Evolutionary conservation across 2,113 vertebrate species (phyloP).

Genomic region (human): GRCh38 chr4:155666001-155666500

Average conservation of each 20-base stretch:
- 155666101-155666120: neutral
- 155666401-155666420: neutral
- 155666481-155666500: neutral
- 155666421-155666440: neutral
- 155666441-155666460: neutral
- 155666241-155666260: neutral
- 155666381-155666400: neutral
- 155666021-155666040: neutral
- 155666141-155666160: neutral
- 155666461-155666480: neutral
- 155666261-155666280: neutral
- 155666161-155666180: neutral
- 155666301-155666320: neutral
- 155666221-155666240: neutral
- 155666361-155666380: neutral
- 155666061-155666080: neutral
- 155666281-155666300: neutral
- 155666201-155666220: neutral
- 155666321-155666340: neutral
- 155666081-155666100: neutral
- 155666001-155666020: neutral
- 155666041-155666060: neutral
- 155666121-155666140: neutral
- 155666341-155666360: neutral
- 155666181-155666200: neutral